Percentiles rank a stretch among this genome's conserved stretches.
phyloP scores from a whole-genome alignment of 2,797 vertebrate species.

The Enoplosus armatus region DNA sequence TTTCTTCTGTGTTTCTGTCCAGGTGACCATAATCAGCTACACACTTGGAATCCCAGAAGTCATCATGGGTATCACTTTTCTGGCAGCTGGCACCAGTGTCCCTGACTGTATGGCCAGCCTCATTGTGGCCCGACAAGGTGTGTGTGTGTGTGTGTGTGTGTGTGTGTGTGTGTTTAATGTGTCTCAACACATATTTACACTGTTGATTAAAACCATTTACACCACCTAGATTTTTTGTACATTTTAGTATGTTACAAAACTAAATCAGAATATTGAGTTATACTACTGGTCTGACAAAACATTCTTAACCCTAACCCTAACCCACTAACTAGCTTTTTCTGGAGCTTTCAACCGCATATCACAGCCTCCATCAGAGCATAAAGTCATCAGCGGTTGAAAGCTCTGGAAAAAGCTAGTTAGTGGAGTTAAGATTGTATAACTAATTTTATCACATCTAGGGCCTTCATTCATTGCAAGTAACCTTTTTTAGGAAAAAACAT shows the following conservation, averaged over 20 bases:
- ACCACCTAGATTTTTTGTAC: not conserved
- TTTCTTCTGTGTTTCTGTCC: slow-evolving; percentile 19
- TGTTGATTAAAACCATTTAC: not conserved
- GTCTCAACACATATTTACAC: not conserved
- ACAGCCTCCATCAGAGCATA: not conserved
- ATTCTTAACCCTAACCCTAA: not conserved
- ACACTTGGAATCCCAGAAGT: slow-evolving; percentile 89
- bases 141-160: not conserved
- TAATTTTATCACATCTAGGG: not conserved
- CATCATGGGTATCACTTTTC: slow-evolving; percentile 89
- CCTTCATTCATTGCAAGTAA: not conserved
- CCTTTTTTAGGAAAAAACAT: not conserved
- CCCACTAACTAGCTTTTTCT: not conserved
- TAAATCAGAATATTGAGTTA: not conserved
- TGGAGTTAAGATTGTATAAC: not conserved
- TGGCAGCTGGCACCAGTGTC: slow-evolving; percentile 89
- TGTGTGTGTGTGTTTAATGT: not conserved
- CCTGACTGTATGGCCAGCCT: slow-evolving; percentile 90
- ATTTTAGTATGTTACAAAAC: not conserved
- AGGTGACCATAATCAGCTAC: slow-evolving; percentile 89
- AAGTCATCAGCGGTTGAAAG: not conserved
- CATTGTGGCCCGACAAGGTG: slow-evolving; percentile 88
- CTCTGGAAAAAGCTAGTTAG: not conserved
- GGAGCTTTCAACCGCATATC: not conserved
- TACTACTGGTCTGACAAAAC: not conserved